phyloP scores from a whole-genome alignment of 2,888 invertebrate species.

The Andricus curvator region DNA sequence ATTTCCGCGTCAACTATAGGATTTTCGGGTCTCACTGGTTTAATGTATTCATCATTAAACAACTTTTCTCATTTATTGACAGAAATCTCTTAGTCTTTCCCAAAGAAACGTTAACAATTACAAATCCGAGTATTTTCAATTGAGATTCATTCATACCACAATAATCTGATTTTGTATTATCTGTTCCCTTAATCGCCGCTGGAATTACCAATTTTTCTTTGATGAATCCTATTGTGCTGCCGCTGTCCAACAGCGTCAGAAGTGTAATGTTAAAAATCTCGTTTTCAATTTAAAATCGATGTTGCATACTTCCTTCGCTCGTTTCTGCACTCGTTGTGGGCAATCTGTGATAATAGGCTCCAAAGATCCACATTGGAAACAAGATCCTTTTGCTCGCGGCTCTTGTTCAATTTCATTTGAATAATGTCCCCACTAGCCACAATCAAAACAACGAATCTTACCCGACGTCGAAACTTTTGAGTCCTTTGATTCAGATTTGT shows the following conservation, averaged over 20 bases:
- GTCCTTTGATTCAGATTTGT: not conserved
- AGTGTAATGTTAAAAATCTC: not conserved
- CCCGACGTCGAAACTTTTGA: not conserved
- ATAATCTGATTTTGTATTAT: too few relatives aligned
- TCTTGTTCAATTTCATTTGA: slow-evolving; percentile 2
- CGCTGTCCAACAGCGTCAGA: not conserved
- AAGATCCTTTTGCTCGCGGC: not conserved
- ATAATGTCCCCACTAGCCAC: slow-evolving; percentile 23
- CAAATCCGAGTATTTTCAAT: too few relatives aligned
- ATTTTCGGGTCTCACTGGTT: too few relatives aligned
- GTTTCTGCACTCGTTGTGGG: not conserved
- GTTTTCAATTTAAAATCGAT: not conserved
- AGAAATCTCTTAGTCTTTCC: too few relatives aligned
- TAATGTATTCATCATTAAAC: too few relatives aligned
- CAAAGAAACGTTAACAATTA: too few relatives aligned
- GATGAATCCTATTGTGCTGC: not conserved
- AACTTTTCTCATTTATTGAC: too few relatives aligned
- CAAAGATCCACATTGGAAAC: not conserved
- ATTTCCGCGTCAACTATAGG: too few relatives aligned
- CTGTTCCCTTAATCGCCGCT: not conserved
- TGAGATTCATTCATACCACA: too few relatives aligned
- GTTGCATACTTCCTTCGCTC: not conserved
- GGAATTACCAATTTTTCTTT: not conserved
- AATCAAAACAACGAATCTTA: slow-evolving; percentile 37
- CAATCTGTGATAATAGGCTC: not conserved